Conservation (phyloP, 2,888 invertebrate species). For the Bombylius discolor region DNA sequence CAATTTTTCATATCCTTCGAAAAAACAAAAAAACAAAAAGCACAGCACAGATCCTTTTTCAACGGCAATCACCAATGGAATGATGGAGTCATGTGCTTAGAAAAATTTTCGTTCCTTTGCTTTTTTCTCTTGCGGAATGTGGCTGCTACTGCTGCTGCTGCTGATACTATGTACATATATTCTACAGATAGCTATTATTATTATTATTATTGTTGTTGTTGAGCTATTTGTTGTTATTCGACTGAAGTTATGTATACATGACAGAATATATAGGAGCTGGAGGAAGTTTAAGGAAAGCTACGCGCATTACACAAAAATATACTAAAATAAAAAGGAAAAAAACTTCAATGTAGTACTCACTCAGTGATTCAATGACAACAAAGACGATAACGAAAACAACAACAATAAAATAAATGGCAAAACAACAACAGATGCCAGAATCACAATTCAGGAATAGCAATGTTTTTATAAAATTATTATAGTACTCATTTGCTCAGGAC, state of each 20-base stretch:
- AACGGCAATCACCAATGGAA: constrained; percentile 13
- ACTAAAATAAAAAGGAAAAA: not conserved
- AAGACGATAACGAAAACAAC: not conserved
- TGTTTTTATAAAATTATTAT: no score
- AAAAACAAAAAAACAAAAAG: not conserved
- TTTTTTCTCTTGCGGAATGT: constrained; percentile 5
- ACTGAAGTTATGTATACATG: not conserved
- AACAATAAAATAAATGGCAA: not conserved
- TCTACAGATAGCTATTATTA: no score
- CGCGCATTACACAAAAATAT: not conserved
- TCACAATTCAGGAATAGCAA: no score
- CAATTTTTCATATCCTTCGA: not conserved
- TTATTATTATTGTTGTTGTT: no score
- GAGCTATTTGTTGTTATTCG: no score
- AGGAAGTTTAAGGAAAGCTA: not conserved
- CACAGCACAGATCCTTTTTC: constrained; percentile 7
- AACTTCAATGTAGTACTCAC: no score
- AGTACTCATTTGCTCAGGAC: no score
- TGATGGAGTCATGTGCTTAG: constrained; percentile 7
- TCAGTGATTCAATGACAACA: not conserved
- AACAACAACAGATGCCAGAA: not conserved
- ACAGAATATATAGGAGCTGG: not conserved
- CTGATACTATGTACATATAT: no score
- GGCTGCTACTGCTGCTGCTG: no score
- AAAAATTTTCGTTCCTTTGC: not conserved